Evolutionary conservation across 35 echinoderm and acorn worm genomes (phyloP).

Genomic region (Lytechinus variegatus): DNA sequence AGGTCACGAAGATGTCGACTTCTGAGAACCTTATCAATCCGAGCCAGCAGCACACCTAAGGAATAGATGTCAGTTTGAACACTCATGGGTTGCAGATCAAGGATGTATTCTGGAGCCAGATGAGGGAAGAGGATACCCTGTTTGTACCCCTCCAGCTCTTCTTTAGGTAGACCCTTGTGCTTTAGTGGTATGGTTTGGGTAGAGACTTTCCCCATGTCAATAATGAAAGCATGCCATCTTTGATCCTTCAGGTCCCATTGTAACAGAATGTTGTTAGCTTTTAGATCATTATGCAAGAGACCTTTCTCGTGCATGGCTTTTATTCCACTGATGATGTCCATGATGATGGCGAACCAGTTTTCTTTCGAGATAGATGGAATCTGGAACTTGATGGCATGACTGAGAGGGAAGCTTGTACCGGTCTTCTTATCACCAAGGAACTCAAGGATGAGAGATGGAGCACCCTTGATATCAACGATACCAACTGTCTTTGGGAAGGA

Average conservation of each 20-base stretch:
- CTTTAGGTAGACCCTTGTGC: background rate
- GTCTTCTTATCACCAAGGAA: slow-evolving; percentile 9
- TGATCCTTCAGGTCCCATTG: background rate
- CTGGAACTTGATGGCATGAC: slow-evolving; percentile 27
- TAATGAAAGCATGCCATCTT: slow-evolving; percentile 39
- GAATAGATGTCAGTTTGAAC: slow-evolving; percentile 31
- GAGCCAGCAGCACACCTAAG: background rate
- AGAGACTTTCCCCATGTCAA: slow-evolving; percentile 39
- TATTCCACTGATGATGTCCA: slow-evolving; percentile 27
- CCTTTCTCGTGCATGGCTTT: slow-evolving; percentile 37
- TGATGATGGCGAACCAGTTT: background rate
- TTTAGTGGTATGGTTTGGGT: background rate
- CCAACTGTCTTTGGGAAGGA: slow-evolving; percentile 17
- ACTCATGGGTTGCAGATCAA: background rate
- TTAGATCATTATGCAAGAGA: slow-evolving; percentile 32
- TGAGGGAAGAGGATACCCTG: background rate
- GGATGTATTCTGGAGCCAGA: slow-evolving; percentile 32
- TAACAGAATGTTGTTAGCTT: slow-evolving; percentile 30
- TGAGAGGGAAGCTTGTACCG: background rate
- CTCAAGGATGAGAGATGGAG: background rate
- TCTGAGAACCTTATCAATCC: background rate
- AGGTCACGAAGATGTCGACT: background rate
- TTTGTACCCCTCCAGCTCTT: slow-evolving; percentile 33
- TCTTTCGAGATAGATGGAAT: background rate
- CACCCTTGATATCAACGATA: background rate